Percentiles rank a stretch among this genome's conserved stretches.
These are phyloP conservation scores for Otus sunia DNA, from an alignment of 2,113 vertebrate genomes.

Conservation along the genomic window DNA sequence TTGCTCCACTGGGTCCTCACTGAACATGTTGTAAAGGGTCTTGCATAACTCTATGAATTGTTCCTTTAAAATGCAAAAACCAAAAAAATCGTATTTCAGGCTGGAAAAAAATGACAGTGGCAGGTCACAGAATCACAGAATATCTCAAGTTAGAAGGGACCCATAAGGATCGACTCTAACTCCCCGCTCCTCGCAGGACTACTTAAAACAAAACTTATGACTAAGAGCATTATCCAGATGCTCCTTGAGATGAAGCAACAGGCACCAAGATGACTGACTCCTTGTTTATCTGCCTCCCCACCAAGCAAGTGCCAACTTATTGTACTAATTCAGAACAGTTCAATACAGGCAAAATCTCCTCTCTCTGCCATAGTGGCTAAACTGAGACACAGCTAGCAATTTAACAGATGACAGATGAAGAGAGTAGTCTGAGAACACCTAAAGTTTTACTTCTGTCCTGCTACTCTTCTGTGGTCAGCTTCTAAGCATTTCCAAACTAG, in stretches of 20 bases:
- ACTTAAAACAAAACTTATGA: background rate
- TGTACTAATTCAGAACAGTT: background rate
- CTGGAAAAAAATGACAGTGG: background rate
- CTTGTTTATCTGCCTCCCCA: background rate
- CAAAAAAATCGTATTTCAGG: background rate
- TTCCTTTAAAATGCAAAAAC: constrained; percentile 78
- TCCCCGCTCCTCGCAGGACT: background rate
- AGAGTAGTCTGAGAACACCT: background rate
- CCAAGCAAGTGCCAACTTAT: background rate
- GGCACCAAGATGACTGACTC: background rate
- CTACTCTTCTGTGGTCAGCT: background rate
- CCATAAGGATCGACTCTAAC: background rate
- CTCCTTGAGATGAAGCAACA: background rate
- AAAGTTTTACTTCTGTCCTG: background rate
- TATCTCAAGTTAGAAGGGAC: background rate
- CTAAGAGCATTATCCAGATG: background rate
- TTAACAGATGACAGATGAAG: background rate
- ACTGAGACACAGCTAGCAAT: background rate
- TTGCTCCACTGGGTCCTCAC: constrained; percentile 88
- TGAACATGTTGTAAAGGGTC: constrained; percentile 98
- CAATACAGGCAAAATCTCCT: background rate
- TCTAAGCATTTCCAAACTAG: background rate
- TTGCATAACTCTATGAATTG: constrained; percentile 98
- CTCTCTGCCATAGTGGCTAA: background rate
- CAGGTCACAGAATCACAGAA: background rate